Conservation (phyloP, 2,888 invertebrate genomes). For the Microplitis manilae region DNA sequence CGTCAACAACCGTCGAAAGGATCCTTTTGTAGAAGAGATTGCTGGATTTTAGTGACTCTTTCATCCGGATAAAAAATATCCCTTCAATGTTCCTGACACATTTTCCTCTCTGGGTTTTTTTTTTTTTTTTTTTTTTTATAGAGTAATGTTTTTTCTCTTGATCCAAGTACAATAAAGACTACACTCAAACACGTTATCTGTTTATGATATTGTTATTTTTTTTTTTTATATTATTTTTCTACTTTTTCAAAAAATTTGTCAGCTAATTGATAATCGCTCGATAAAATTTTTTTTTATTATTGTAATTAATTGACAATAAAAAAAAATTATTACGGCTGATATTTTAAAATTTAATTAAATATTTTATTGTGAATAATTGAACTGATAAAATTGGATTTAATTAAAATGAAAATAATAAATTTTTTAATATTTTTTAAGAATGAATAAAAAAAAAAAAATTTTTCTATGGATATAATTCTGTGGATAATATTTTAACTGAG, state of each 20-base stretch:
- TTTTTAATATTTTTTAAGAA: not conserved
- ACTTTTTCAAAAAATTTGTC: not conserved
- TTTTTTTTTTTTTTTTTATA: not conserved
- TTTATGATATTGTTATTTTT: not conserved
- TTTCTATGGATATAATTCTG: not conserved
- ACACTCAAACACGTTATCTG: not conserved
- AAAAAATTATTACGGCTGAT: not conserved
- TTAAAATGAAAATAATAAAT: constrained; percentile 7
- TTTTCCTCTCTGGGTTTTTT: constrained; percentile 8
- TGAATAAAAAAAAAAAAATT: not conserved
- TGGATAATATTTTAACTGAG: constrained; percentile 13
- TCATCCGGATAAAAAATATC: constrained; percentile 9
- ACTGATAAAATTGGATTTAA: not conserved
- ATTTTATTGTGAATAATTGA: not conserved
- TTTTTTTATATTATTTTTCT: not conserved
- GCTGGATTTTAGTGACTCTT: not conserved
- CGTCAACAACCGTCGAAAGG: constrained; percentile 25
- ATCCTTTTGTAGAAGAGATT: constrained; percentile 19
- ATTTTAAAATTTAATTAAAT: not conserved
- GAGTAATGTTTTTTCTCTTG: not conserved
- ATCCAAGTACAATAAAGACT: not conserved
- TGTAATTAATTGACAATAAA: not conserved
- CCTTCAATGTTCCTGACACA: constrained; percentile 21
- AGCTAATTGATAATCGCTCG: not conserved
- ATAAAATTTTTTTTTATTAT: not conserved